Evolutionary conservation across 2,888 invertebrate species (phyloP), one percentile per base, ranked within the genome.

Genomic region (Sericinus montela): DNA sequence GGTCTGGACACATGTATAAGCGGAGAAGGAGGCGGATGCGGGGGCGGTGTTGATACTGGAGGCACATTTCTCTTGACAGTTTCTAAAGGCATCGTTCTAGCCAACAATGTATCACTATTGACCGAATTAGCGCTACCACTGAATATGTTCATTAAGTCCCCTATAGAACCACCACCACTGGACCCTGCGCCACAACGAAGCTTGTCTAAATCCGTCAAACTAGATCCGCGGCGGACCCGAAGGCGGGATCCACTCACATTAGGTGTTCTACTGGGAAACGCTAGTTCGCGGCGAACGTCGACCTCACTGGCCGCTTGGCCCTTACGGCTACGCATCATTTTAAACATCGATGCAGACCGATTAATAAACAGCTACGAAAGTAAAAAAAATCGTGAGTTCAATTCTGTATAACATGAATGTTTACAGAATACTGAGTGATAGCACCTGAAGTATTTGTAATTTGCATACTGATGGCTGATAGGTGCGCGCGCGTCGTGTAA

Each of bases 71-170:
- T 84, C 14, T 79, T 89, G 0, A 94, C 94, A 0, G 94, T 94
- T 62, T 94, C 93, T 53, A 94, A 64, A 0, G 94, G 94, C 43
- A 94, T 93, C 23, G 93, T 92, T 61, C 92, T 89, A 7, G 94
- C 94, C 35, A 94, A 91, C 58, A 94, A 75, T 40, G 92, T 91
- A 62, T 94, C 94, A 74, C 94, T 93, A 13, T 93, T 90, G 1
- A 94, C 90, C 60, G 93, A 94, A 88, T 92, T 93, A 53, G 89
- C 92, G 67, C 92, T 92, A 32, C 93, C 93, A 53, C 94, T 94
- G 65, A 93, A 94, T 69, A 91, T 92, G 74, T 95, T 95, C 94
- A 95, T 95, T 62, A 94, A 80, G 72, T 95, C 95, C 1, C 95
- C 95, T 39, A 95, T 94, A 60, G 94, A 94, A 13, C 92, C 93